phyloP scores from a whole-genome alignment of 2,113 vertebrate species.

The Piprites chloris region DNA sequence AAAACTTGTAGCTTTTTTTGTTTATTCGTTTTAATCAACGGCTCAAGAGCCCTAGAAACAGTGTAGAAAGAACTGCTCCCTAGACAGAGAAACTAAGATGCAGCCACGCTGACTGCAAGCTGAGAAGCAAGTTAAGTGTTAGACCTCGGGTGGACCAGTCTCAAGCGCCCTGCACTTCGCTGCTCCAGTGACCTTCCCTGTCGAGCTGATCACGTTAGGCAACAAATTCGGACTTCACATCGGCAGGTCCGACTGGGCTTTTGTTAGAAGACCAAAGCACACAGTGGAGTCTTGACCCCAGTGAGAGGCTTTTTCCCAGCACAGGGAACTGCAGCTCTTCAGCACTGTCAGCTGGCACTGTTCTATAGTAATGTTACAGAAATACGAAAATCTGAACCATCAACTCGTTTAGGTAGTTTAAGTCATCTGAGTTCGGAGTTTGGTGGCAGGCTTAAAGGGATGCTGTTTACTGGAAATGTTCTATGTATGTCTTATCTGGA shows the following conservation, averaged over 20 bases:
- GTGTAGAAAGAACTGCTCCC: neutral
- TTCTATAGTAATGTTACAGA: neutral
- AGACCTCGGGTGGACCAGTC: neutral
- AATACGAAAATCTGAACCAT: neutral
- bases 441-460: neutral
- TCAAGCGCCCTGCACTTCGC: neutral
- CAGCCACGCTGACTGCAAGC: neutral
- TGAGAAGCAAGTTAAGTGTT: neutral
- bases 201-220: neutral
- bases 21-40: neutral
- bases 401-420: neutral
- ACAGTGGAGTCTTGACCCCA: fast-evolving
- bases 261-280: neutral
- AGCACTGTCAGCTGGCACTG: neutral
- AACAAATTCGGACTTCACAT: neutral
- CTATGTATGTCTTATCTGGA: neutral
- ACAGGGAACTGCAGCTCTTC: neutral
- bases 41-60: neutral
- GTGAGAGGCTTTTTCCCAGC: neutral
- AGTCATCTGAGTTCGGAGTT: neutral
- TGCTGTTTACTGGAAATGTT: neutral
- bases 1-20: neutral
- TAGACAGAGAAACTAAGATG: neutral
- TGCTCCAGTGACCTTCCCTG: neutral
- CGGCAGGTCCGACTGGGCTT: fast-evolving